Percentiles rank a stretch among this genome's conserved stretches.
These are phyloP conservation scores for Eristalinus aeneus DNA, from an alignment of 2,888 invertebrate species.

Conservation along the genomic window DNA sequence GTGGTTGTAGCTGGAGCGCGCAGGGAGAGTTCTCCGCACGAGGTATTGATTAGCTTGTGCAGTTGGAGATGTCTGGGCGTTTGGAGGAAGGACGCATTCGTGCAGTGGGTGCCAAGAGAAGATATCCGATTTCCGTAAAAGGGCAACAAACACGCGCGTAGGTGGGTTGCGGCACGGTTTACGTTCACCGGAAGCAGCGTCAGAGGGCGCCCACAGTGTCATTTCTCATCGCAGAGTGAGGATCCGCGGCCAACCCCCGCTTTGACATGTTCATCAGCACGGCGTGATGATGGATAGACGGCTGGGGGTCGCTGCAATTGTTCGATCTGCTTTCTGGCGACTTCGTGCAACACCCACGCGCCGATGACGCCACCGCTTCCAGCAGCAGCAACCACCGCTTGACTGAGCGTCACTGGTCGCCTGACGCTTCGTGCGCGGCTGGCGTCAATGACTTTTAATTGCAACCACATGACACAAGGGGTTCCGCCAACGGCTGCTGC, in stretches of 20 bases:
- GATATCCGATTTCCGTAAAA: constrained; percentile 61
- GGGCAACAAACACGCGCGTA: constrained; percentile 59
- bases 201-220: constrained; percentile 42
- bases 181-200: constrained; percentile 60
- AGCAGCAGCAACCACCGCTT: constrained; percentile 34
- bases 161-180: constrained; percentile 31
- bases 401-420: constrained; percentile 17
- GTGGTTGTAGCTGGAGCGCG: neutral
- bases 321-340: neutral
- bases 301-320: neutral
- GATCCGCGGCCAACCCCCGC: constrained; percentile 34
- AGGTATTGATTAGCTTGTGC: constrained; percentile 57
- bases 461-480: constrained; percentile 63
- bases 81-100: neutral
- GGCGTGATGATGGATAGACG: constrained; percentile 6
- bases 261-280: constrained; percentile 33
- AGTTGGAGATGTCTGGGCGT: constrained; percentile 28
- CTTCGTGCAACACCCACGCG: constrained; percentile 36
- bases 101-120: constrained; percentile 46
- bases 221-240: constrained; percentile 24
- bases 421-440: constrained; percentile 1
- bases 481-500: constrained; percentile 1
- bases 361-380: neutral
- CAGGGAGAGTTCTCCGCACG: neutral
- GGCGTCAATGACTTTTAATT: constrained; percentile 70